Evolutionary conservation across 53 echinoderm and acorn worm genomes (phyloP).

Genomic region (Luidia sarsii): DNA sequence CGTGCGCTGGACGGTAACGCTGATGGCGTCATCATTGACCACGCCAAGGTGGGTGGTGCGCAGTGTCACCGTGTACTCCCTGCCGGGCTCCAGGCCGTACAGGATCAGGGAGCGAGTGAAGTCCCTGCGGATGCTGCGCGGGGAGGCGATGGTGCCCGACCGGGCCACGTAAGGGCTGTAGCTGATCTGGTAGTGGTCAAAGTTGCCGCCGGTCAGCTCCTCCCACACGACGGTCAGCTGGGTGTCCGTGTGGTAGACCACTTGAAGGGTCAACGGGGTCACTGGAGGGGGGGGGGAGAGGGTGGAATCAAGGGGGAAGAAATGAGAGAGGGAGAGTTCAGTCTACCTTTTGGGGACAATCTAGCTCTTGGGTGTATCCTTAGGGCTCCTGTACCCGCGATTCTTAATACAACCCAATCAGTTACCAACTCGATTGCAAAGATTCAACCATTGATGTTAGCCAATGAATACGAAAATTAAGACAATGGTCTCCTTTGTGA

Average conservation of each 20-base stretch:
- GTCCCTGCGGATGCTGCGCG: constrained; percentile 6
- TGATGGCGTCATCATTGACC: constrained; percentile 27
- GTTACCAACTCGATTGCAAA: too few species aligned
- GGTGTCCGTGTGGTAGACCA: constrained; percentile 35
- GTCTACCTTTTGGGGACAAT: too few species aligned
- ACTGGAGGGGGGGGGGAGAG: constrained; percentile 15
- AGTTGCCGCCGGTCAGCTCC: constrained; percentile 5
- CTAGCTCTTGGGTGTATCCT: too few species aligned
- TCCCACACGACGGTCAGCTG: constrained; percentile 57
- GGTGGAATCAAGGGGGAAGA: too few species aligned
- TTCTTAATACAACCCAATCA: too few species aligned
- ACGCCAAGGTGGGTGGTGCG: constrained; percentile 18
- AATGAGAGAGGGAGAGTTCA: too few species aligned
- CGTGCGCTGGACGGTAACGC: constrained; percentile 30
- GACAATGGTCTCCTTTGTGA: too few species aligned
- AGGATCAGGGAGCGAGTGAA: constrained; percentile 1
- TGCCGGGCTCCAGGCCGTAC: constrained; percentile 52
- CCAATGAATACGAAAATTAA: too few species aligned
- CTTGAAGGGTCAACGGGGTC: constrained; percentile 58
- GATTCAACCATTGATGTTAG: too few species aligned
- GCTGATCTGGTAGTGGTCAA: constrained; percentile 68
- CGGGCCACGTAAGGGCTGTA: constrained; percentile 58
- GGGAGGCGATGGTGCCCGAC: constrained; percentile 13
- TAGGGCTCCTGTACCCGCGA: too few species aligned
- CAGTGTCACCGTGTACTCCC: constrained; percentile 56